These are phyloP conservation scores for Lithophane semibrunnea DNA, from an alignment of 2,888 invertebrate genomes.

Conservation along the genomic window DNA sequence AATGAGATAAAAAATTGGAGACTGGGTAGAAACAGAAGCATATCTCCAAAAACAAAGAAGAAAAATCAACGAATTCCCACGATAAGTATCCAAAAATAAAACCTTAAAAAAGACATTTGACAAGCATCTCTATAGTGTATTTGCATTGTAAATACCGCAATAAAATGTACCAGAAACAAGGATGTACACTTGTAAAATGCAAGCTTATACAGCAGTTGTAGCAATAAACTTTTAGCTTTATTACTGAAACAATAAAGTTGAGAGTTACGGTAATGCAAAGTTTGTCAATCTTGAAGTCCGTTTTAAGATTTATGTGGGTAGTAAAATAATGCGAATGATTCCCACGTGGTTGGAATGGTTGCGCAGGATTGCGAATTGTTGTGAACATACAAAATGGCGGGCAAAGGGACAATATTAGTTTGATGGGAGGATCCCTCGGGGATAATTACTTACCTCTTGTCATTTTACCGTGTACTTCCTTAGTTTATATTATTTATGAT, in stretches of 20 bases:
- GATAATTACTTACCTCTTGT: conserved; percentile 5
- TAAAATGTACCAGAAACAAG: conserved; percentile 56
- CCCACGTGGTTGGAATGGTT: conserved; percentile 50
- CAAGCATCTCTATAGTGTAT: conserved; percentile 60
- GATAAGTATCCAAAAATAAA: conserved; percentile 44
- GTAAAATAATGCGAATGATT: conserved; percentile 58
- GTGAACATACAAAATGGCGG: conserved; percentile 45
- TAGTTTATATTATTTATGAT: conserved; percentile 1
- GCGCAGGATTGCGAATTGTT: conserved; percentile 21
- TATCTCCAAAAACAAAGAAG: not conserved
- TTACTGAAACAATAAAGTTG: conserved; percentile 41
- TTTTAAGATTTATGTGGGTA: conserved; percentile 56
- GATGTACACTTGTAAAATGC: conserved; percentile 39
- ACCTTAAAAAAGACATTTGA: conserved; percentile 46
- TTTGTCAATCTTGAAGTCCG: conserved; percentile 49
- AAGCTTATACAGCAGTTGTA: conserved; percentile 40
- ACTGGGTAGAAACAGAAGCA: conserved; percentile 4
- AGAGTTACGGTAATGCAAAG: conserved; percentile 34
- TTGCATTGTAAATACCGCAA: conserved; percentile 63
- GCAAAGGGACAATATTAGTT: conserved; percentile 1
- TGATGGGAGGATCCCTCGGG: not conserved
- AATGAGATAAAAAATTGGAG: not conserved
- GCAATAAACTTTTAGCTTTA: conserved; percentile 61
- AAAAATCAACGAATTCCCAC: conserved; percentile 51
- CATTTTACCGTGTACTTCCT: not conserved